These are phyloP conservation scores for Aphaenogaster floridana DNA, from an alignment of 1,140 invertebrate species.

Conservation along the genomic window DNA sequence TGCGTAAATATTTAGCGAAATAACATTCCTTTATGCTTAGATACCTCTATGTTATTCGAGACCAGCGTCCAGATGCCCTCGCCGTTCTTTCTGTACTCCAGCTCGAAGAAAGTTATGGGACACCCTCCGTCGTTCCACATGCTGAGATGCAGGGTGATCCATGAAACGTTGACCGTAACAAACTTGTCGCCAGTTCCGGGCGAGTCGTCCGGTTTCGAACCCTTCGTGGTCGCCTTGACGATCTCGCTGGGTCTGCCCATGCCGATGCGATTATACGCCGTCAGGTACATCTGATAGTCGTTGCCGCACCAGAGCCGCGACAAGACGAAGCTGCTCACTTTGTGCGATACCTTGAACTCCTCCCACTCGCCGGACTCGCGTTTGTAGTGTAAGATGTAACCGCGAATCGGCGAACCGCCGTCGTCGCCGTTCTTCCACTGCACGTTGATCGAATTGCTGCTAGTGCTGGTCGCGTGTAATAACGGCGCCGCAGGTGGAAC, in stretches of 20 bases:
- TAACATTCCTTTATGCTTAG: not conserved
- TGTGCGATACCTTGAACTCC: slow-evolving; percentile 93
- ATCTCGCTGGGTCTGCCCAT: slow-evolving; percentile 95
- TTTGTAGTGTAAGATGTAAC: slow-evolving; percentile 95
- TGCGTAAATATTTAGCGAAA: not conserved
- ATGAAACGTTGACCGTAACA: slow-evolving; percentile 95
- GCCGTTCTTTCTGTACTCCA: slow-evolving; percentile 91
- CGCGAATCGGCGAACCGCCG: slow-evolving; percentile 87
- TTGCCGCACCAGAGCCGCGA: slow-evolving; percentile 95
- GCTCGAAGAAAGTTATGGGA: slow-evolving; percentile 94
- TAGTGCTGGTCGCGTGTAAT: slow-evolving; percentile 87
- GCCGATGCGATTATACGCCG: slow-evolving; percentile 95
- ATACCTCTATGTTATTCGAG: slow-evolving; percentile 88
- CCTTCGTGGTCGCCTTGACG: slow-evolving; percentile 94
- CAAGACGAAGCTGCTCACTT: slow-evolving; percentile 92
- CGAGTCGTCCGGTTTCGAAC: slow-evolving; percentile 93
- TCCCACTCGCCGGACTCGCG: slow-evolving; percentile 96
- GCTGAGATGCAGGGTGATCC: slow-evolving; percentile 95
- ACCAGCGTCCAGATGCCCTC: slow-evolving; percentile 88
- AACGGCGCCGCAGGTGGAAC: slow-evolving; percentile 88
- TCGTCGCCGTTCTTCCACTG: slow-evolving; percentile 88
- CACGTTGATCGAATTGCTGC: slow-evolving; percentile 87
- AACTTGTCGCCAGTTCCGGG: slow-evolving; percentile 88
- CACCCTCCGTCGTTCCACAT: slow-evolving; percentile 96
- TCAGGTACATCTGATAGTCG: slow-evolving; percentile 95